Percentiles rank a stretch among this genome's conserved stretches.
phyloP scores from a whole-genome alignment of 2,888 invertebrate genomes.

The Neria commutata region DNA sequence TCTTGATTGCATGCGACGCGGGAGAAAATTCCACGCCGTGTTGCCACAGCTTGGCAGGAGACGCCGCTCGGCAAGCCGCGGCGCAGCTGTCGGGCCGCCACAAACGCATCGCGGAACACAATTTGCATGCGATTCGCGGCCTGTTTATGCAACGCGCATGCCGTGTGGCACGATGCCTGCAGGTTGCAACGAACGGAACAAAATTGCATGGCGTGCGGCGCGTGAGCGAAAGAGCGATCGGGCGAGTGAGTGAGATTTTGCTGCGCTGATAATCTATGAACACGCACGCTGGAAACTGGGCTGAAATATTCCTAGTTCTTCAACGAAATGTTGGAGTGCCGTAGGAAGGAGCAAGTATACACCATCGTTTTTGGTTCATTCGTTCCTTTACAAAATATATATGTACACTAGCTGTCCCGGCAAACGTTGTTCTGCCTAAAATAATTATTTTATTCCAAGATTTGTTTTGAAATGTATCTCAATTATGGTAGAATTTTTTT shows the following conservation, averaged over 20 bases:
- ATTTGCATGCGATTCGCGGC: conserved; percentile 32
- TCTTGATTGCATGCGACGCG: conserved; percentile 34
- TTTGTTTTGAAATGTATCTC: no score
- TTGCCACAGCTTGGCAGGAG: conserved; percentile 22
- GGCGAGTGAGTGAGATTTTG: neutral
- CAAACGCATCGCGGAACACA: no score
- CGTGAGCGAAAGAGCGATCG: neutral
- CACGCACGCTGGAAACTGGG: conserved; percentile 28
- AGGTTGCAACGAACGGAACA: neutral
- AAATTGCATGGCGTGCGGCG: neutral
- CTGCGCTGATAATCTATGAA: conserved; percentile 33
- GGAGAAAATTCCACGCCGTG: conserved; percentile 35
- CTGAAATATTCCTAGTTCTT: neutral
- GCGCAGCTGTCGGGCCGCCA: no score
- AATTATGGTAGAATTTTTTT: no score
- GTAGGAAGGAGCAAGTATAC: no score
- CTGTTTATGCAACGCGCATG: neutral
- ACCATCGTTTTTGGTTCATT: no score
- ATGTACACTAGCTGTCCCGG: no score
- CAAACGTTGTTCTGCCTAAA: no score
- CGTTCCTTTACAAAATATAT: no score
- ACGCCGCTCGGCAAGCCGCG: no score
- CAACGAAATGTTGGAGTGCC: neutral
- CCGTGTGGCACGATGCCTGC: neutral
- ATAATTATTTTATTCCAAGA: no score